Percentiles rank a stretch among this genome's conserved stretches.
Evolutionary conservation across 1,140 invertebrate species (phyloP).

Genomic region (Zaprionus africanus): DNA sequence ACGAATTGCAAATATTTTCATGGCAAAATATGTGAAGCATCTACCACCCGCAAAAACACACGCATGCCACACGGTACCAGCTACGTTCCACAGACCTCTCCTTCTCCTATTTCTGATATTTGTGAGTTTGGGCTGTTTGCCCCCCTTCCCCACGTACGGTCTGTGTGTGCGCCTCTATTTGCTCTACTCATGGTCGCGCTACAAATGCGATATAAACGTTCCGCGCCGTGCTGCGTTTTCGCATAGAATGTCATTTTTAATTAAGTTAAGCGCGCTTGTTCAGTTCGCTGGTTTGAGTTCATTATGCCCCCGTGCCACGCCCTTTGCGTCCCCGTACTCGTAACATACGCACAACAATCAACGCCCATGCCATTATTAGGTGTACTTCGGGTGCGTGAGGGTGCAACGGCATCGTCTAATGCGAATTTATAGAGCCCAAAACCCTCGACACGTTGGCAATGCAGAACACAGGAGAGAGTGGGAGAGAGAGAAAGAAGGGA

Average conservation of each 20-base stretch:
- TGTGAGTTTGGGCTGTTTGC: slow-evolving; percentile 20
- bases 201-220: slow-evolving; percentile 54
- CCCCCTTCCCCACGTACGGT: too few relatives aligned
- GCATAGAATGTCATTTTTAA: slow-evolving; percentile 77
- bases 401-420: slow-evolving; percentile 49
- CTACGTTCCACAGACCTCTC: not conserved
- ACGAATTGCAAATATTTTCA: slow-evolving; percentile 68
- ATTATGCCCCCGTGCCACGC: slow-evolving; percentile 48
- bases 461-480: not conserved
- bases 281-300: slow-evolving; percentile 65
- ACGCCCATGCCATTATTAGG: slow-evolving; percentile 33
- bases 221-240: not conserved
- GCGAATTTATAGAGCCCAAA: slow-evolving; percentile 59
- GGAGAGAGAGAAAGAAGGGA: not conserved
- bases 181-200: slow-evolving; percentile 12
- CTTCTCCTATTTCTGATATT: not conserved
- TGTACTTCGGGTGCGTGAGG: not conserved
- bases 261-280: slow-evolving; percentile 76
- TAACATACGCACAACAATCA: slow-evolving; percentile 42
- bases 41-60: not conserved
- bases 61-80: slow-evolving; percentile 10
- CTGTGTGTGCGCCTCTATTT: slow-evolving; percentile 2
- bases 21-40: slow-evolving; percentile 64
- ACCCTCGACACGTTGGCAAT: slow-evolving; percentile 39
- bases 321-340: slow-evolving; percentile 10